phyloP scores from a whole-genome alignment of 35 echinoderm and acorn worm species.

The Ophioderma brevispina region DNA sequence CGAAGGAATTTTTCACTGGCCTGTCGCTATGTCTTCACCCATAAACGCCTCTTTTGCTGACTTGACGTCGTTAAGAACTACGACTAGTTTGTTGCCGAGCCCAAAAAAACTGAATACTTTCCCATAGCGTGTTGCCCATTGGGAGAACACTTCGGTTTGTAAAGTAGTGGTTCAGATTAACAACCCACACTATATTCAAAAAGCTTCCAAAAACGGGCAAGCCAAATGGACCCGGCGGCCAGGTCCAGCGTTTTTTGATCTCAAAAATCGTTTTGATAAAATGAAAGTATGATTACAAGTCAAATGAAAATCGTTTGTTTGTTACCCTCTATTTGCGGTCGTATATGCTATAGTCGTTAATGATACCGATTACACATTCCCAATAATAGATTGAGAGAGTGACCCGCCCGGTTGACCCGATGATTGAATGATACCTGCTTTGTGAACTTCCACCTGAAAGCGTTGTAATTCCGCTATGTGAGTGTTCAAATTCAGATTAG shows the following conservation, averaged over 20 bases:
- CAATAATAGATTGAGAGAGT: too few species aligned
- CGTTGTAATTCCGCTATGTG: too few species aligned
- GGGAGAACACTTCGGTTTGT: not conserved
- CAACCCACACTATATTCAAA: not conserved
- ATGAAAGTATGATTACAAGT: not conserved
- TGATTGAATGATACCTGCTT: too few species aligned
- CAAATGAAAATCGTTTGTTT: not conserved
- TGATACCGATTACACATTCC: too few species aligned
- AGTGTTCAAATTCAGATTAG: too few species aligned
- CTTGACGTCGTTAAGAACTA: not conserved
- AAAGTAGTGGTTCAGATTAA: not conserved
- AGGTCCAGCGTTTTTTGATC: not conserved
- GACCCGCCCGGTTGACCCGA: too few species aligned
- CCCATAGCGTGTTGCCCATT: not conserved
- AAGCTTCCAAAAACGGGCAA: not conserved
- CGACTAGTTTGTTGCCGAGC: not conserved
- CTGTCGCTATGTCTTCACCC: not conserved
- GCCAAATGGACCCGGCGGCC: not conserved
- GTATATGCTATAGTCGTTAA: too few species aligned
- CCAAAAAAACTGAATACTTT: not conserved
- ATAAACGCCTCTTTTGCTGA: not conserved
- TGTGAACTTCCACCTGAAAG: too few species aligned
- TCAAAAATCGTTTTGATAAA: not conserved
- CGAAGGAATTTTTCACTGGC: not conserved
- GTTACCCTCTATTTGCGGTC: too few species aligned